Base-by-base conservation (phyloP, 2,797 vertebrate genomes). In the Streptopelia turtur region DNA sequence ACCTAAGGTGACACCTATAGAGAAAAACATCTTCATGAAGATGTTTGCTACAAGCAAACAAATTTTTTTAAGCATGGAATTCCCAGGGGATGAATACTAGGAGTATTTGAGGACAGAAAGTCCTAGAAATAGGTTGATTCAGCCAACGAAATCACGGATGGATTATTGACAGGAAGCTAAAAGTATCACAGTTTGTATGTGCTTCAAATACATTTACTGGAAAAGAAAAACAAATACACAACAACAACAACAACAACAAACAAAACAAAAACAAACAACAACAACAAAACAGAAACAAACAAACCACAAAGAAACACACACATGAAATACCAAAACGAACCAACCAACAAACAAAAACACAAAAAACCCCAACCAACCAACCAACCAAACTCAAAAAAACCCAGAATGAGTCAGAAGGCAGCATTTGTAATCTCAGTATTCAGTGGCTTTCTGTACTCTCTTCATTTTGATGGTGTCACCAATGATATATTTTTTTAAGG, bases 221-320 rank as follows among this genome's bases (percentile, higher is more conserved):
- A 11, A 13, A 15, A 5, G 2, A 52, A 24, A 12, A 2, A 0
- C 5, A 4, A 23, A 30, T 37, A 10, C 37, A 37, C 37, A 41
- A 77, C 33, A 27, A 33, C 7, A 43, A 22, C 5, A 41, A 12
- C 7, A 28, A 28, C 18, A 43, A 43, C 16, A 9, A 33, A 78
- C 18, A 28, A 41, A 30, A 47, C 6, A 13, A 14, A 24, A 18
- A 3, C 6, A 47, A 24, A 50, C 5, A 45, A 39, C 39, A 39
- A 39, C 39, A 13, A 13, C 17, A 45, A 45, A 43, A 43, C 39
- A 39, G 16, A 8, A 10, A n/a, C 35, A 35, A 24, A 4, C 41
- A 43, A 43, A 43, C 6, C 9, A 43, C 43, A 43, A 43, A 43
- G 41, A 43, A 11, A 33, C 43, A 43, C 17, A 78, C 30, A 28